These are phyloP conservation scores for Acronicta aceris DNA, from an alignment of 2,888 invertebrate genomes.

Conservation along the genomic window DNA sequence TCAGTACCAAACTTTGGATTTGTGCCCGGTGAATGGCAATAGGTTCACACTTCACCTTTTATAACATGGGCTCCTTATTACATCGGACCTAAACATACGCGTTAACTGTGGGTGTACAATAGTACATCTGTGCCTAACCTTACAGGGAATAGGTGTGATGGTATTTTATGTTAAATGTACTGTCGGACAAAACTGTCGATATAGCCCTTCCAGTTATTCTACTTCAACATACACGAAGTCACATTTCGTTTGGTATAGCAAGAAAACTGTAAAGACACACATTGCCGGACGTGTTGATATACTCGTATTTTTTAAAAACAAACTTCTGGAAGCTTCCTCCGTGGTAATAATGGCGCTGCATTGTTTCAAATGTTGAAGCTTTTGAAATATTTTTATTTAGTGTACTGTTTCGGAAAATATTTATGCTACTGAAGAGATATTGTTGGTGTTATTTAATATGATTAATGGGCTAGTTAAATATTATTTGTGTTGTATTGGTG, in stretches of 20 bases:
- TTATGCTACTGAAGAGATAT: constrained; percentile 16
- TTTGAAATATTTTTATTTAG: constrained; percentile 33
- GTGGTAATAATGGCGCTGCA: constrained; percentile 31
- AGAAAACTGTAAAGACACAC: constrained; percentile 65
- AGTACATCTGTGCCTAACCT: no score
- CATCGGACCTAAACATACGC: no score
- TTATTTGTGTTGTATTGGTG: no score
- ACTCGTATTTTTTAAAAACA: constrained; percentile 35
- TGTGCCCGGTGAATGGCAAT: no score
- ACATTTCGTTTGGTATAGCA: constrained; percentile 47
- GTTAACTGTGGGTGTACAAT: no score
- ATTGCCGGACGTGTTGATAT: constrained; percentile 55
- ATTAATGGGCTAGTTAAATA: constrained; percentile 19
- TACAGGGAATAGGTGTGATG: no score
- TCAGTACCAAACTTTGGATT: no score
- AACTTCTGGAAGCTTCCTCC: constrained; percentile 24
- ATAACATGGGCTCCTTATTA: no score
- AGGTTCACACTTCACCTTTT: no score
- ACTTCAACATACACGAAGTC: constrained; percentile 21
- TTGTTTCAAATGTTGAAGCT: constrained; percentile 34
- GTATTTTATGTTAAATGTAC: no score
- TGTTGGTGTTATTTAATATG: constrained; percentile 19
- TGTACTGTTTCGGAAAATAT: constrained; percentile 14
- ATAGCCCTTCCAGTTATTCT: constrained; percentile 24
- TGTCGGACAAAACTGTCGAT: no score